Conservation (phyloP, 2,113 vertebrate species). For the Cyrtonyx montezumae region DNA sequence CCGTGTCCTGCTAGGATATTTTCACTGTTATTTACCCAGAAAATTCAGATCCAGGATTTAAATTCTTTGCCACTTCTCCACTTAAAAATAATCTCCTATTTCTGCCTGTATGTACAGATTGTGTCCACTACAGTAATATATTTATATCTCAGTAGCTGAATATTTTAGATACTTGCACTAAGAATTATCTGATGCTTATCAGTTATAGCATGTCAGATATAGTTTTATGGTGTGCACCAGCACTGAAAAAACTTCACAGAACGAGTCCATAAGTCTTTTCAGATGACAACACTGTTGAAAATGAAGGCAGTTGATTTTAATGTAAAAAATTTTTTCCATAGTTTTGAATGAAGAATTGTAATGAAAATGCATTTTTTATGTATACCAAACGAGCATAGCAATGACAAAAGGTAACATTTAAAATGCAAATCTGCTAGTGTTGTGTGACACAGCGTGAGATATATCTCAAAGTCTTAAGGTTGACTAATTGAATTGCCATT, state of each 20-base stretch:
- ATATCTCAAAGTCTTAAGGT: conserved; percentile 62
- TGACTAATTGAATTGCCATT: conserved; percentile 93
- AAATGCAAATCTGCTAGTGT: conserved; percentile 68
- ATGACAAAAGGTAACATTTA: conserved; percentile 54
- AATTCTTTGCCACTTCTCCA: not conserved
- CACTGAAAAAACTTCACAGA: not conserved
- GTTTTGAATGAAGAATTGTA: not conserved
- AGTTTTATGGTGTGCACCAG: not conserved
- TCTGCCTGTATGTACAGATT: not conserved
- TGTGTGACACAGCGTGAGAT: conserved; percentile 62
- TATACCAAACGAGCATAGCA: not conserved
- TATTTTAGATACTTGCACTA: not conserved
- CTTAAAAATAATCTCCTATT: not conserved
- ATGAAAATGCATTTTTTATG: conserved; percentile 3
- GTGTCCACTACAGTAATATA: not conserved
- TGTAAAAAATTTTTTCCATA: not conserved
- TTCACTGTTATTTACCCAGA: not conserved
- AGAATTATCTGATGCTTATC: not conserved
- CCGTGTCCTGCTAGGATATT: not conserved
- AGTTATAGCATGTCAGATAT: not conserved
- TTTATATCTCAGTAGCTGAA: not conserved
- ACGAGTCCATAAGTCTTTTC: not conserved
- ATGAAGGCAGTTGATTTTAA: not conserved
- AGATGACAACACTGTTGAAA: not conserved
- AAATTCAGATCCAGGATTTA: not conserved